Evolutionary conservation across 2,888 invertebrate genomes (phyloP).

Genomic region (Diadegma fenestrale): DNA sequence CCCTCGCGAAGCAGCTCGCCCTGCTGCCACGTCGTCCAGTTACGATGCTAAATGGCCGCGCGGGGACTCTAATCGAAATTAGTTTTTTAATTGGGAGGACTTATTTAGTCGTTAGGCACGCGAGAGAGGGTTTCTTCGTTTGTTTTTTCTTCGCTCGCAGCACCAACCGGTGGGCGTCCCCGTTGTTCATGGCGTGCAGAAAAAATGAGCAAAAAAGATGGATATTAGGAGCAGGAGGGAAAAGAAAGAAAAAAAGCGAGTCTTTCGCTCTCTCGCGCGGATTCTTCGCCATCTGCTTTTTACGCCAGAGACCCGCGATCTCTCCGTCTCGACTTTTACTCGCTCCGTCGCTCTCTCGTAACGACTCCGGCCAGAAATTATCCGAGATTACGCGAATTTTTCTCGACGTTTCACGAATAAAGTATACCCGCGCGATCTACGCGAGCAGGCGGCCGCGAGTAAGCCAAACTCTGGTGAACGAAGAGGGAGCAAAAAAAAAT

Average conservation of each 20-base stretch:
- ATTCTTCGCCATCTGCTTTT: slow-evolving; percentile 72
- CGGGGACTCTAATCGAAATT: slow-evolving; percentile 84
- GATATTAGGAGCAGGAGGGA: slow-evolving; percentile 3
- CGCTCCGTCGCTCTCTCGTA: slow-evolving; percentile 35
- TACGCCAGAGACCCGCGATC: slow-evolving; percentile 54
- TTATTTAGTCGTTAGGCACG: slow-evolving; percentile 82
- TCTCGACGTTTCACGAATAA: slow-evolving; percentile 63
- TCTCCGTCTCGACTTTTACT: slow-evolving; percentile 43
- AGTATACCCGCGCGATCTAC: slow-evolving; percentile 17
- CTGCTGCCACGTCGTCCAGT: slow-evolving; percentile 70
- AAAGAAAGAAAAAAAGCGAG: slow-evolving; percentile 18
- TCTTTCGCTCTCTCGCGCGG: slow-evolving; percentile 57
- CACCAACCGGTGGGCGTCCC: slow-evolving; percentile 53
- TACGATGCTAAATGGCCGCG: slow-evolving; percentile 79
- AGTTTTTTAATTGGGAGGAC: slow-evolving; percentile 84
- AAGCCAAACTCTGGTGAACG: not conserved
- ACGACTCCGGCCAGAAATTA: slow-evolving; percentile 63
- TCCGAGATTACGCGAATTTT: slow-evolving; percentile 70
- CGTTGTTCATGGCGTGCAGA: slow-evolving; percentile 18
- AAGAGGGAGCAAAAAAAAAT: slow-evolving; percentile 3
- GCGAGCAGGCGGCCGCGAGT: not conserved
- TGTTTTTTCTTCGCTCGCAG: slow-evolving; percentile 5
- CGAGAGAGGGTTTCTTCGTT: slow-evolving; percentile 44
- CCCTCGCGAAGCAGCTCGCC: slow-evolving; percentile 53
- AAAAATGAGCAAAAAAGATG: slow-evolving; percentile 38